These are phyloP conservation scores for Centrocercus urophasianus DNA, from an alignment of 2,113 vertebrate genomes.

Conservation along the genomic window DNA sequence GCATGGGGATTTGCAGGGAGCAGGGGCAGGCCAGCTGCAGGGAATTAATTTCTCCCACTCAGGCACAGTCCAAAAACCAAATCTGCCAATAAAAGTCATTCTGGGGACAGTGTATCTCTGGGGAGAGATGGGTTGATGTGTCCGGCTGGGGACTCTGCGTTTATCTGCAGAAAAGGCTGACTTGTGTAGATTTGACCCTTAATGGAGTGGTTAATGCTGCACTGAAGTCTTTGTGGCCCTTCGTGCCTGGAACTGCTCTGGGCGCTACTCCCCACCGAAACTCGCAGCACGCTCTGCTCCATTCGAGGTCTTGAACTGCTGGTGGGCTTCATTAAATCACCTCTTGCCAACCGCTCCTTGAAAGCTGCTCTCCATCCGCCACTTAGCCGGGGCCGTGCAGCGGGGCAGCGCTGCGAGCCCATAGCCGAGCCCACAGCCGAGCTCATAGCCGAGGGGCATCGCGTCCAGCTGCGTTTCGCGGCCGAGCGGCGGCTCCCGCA, in stretches of 20 bases:
- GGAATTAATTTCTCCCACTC: not conserved
- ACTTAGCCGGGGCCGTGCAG: rapidly evolving
- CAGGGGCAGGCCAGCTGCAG: not conserved
- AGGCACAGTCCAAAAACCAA: not conserved
- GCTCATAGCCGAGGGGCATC: too few relatives aligned
- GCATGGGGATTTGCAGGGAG: not conserved
- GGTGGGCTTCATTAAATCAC: not conserved
- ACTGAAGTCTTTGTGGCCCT: not conserved
- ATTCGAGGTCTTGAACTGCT: not conserved
- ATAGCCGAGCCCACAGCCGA: too few relatives aligned
- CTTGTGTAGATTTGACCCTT: rapidly evolving
- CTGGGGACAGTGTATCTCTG: not conserved
- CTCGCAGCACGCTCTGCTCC: not conserved
- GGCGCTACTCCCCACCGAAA: not conserved
- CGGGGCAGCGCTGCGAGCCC: not conserved
- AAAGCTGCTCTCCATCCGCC: not conserved
- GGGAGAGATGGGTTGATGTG: not conserved
- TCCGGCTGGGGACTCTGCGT: not conserved
- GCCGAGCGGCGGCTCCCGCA: not conserved
- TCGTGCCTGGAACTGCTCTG: rapidly evolving
- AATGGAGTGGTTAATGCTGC: rapidly evolving
- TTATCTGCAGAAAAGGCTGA: not conserved
- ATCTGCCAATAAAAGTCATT: not conserved
- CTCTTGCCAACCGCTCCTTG: not conserved
- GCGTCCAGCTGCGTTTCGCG: too few relatives aligned